Evolutionary conservation across 1,140 invertebrate species (phyloP).

Genomic region (Lithobius niger): DNA sequence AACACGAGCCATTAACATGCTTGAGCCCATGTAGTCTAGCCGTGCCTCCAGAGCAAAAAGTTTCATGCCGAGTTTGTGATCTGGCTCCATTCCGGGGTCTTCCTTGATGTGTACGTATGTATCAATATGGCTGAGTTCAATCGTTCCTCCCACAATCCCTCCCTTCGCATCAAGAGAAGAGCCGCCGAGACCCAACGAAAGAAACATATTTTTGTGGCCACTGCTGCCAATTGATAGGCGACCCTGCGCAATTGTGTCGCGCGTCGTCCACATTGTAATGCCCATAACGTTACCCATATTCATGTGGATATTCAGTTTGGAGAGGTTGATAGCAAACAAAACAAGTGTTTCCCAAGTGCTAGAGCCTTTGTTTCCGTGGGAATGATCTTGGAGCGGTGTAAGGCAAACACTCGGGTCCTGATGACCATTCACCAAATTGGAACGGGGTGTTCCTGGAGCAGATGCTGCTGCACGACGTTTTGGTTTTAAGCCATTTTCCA

Average conservation of each 20-base stretch:
- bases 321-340: conserved; percentile 89
- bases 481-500: neutral
- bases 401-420: neutral
- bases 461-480: conserved; percentile 7
- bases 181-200: conserved; percentile 73
- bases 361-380: neutral
- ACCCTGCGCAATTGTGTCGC: conserved; percentile 78
- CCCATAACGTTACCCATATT: conserved; percentile 99
- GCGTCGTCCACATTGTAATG: conserved; percentile 86
- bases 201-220: conserved; percentile 84
- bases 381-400: neutral
- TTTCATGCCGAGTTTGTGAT: conserved; percentile 72
- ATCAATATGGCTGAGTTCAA: conserved; percentile 77
- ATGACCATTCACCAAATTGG: neutral
- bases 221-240: conserved; percentile 84
- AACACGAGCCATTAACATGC: conserved; percentile 75
- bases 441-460: conserved; percentile 5
- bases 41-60: conserved; percentile 72
- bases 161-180: conserved; percentile 86
- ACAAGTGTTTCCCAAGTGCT: conserved; percentile 82
- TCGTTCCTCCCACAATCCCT: conserved; percentile 88
- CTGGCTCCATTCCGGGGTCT: conserved; percentile 74
- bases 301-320: conserved; percentile 88
- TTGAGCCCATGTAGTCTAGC: conserved; percentile 85
- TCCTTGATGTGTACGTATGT: conserved; percentile 75